Evolutionary conservation across 1,140 invertebrate species (phyloP).

Genomic region (Drosophila athabasca): DNA sequence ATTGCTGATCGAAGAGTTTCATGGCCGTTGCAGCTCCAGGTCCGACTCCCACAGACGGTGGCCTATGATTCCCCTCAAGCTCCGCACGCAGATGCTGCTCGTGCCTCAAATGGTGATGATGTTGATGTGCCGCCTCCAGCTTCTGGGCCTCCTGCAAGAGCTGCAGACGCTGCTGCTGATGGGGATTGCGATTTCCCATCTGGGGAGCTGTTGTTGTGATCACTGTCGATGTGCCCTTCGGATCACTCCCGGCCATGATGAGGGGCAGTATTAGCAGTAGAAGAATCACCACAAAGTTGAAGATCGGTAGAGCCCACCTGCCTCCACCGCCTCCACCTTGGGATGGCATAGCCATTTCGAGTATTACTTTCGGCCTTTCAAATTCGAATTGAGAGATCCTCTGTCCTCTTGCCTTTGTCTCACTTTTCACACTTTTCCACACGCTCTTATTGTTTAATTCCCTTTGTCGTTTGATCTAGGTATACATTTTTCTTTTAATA

Average conservation of each 20-base stretch:
- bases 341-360: constrained; percentile 14
- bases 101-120: constrained; percentile 65
- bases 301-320: neutral
- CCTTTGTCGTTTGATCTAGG: constrained; percentile 35
- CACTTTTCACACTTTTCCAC: constrained; percentile 10
- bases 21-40: constrained; percentile 7
- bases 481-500: no score
- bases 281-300: constrained; percentile 26
- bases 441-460: constrained; percentile 19
- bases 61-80: constrained; percentile 46
- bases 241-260: constrained; percentile 20
- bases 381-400: neutral
- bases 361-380: neutral
- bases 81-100: constrained; percentile 70
- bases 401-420: constrained; percentile 14
- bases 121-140: constrained; percentile 36
- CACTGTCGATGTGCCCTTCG: constrained; percentile 21
- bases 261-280: constrained; percentile 30
- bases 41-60: constrained; percentile 13
- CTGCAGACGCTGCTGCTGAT: constrained; percentile 58
- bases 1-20: constrained; percentile 16
- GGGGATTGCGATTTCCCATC: constrained; percentile 13
- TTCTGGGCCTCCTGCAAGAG: constrained; percentile 63
- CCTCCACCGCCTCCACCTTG: constrained; percentile 5
- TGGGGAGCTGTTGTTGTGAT: constrained; percentile 33